Percentiles rank a stretch among this genome's conserved stretches.
Conservation (phyloP, 2,888 invertebrate genomes). For the Drosophila neonasuta region DNA sequence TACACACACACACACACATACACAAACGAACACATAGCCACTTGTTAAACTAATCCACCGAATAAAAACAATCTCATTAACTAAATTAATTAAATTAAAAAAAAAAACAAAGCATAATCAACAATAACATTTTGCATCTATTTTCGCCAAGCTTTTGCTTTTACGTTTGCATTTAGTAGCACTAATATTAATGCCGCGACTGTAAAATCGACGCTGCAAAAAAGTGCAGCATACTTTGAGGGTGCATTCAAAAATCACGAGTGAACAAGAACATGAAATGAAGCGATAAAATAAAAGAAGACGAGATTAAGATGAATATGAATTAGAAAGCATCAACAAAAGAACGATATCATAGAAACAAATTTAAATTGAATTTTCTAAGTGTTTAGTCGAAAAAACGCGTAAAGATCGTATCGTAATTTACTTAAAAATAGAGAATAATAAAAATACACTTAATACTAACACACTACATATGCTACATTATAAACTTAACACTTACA, state of each 20-base stretch:
- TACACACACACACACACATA: constrained; percentile 31
- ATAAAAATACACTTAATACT: constrained; percentile 50
- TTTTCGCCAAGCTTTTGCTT: constrained; percentile 61
- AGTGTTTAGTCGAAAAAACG: constrained; percentile 68
- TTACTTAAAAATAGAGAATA: constrained; percentile 45
- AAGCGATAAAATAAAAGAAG: constrained; percentile 6
- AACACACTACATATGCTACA: constrained; percentile 35
- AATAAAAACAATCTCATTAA: constrained; percentile 76
- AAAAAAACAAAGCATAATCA: constrained; percentile 32
- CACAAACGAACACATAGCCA: constrained; percentile 56
- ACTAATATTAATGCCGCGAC: constrained; percentile 61
- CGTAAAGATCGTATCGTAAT: constrained; percentile 45
- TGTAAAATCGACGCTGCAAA: constrained; percentile 49
- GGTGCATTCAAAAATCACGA: constrained; percentile 28
- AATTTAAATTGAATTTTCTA: constrained; percentile 71
- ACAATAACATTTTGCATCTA: constrained; percentile 44
- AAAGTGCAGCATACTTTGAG: constrained; percentile 53
- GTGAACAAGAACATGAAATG: background rate
- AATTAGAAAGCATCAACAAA: constrained; percentile 9
- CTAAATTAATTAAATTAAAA: constrained; percentile 57
- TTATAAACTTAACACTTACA: constrained; percentile 41
- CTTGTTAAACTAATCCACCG: constrained; percentile 78
- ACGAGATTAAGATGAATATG: constrained; percentile 5
- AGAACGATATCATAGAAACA: constrained; percentile 57
- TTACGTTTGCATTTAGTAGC: constrained; percentile 53